Evolutionary conservation across 1,140 invertebrate genomes (phyloP).

Genomic region (Scaptomyza hsui): DNA sequence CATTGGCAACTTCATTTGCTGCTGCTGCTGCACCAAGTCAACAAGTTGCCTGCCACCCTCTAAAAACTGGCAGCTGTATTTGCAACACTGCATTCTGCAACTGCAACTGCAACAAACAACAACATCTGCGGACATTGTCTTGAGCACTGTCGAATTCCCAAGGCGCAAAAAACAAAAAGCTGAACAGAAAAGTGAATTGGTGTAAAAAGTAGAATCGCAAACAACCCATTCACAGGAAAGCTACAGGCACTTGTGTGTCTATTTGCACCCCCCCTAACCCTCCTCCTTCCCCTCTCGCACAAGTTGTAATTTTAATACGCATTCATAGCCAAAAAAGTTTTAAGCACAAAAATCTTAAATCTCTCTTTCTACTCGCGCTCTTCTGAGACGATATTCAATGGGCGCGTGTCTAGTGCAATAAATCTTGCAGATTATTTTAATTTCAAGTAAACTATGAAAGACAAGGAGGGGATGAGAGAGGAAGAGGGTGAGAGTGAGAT

Average conservation of each 20-base stretch:
- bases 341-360: not conserved
- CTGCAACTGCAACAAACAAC: not conserved
- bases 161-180: conserved; percentile 17
- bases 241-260: conserved; percentile 48
- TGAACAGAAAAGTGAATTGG: not conserved
- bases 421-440: conserved; percentile 81
- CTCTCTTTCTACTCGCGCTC: too few species aligned
- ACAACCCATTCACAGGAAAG: conserved; percentile 61
- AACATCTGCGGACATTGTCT: conserved; percentile 46
- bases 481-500: not conserved
- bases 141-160: conserved; percentile 55
- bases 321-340: conserved; percentile 26
- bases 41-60: conserved; percentile 55
- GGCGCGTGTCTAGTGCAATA: conserved; percentile 66
- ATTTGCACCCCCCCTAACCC: not conserved
- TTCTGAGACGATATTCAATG: conserved; percentile 41
- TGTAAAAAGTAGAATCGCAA: conserved; percentile 58
- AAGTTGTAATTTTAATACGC: conserved; percentile 33
- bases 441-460: conserved; percentile 75
- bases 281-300: not conserved
- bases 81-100: conserved; percentile 31
- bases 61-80: conserved; percentile 66
- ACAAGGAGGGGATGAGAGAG: not conserved
- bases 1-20: conserved; percentile 72
- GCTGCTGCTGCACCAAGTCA: conserved; percentile 60